These are phyloP conservation scores for Polia nebulosa DNA, from an alignment of 2,888 invertebrate genomes.

Conservation along the genomic window DNA sequence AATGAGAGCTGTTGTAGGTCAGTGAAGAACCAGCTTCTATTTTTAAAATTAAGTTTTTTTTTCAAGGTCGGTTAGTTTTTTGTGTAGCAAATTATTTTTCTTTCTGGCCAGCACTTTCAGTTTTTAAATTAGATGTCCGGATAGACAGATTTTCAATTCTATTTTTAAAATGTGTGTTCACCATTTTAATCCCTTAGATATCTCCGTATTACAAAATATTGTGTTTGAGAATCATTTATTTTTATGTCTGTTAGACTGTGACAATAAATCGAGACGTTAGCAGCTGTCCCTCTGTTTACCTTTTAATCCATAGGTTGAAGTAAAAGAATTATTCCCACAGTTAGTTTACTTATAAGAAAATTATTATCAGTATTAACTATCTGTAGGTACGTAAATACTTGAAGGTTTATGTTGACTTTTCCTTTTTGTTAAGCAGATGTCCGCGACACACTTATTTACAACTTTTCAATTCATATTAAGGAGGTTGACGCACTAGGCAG, in stretches of 20 bases:
- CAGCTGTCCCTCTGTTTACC: constrained; percentile 52
- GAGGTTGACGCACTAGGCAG: constrained; percentile 22
- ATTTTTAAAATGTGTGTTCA: constrained; percentile 1
- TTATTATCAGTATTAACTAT: constrained; percentile 37
- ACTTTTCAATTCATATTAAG: constrained; percentile 38
- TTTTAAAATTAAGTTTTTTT: constrained; percentile 9
- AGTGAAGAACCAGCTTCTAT: constrained; percentile 30
- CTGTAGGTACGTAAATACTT: constrained; percentile 10
- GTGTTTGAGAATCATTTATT: constrained; percentile 36
- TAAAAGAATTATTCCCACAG: constrained; percentile 36
- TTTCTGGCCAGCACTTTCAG: not conserved
- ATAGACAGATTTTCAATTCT: not conserved
- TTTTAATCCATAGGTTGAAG: constrained; percentile 36
- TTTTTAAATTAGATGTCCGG: not conserved
- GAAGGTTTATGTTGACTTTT: constrained; percentile 30
- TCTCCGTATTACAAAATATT: constrained; percentile 37
- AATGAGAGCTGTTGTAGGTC: constrained; percentile 51
- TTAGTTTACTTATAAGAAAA: constrained; percentile 41
- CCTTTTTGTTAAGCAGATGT: constrained; percentile 37
- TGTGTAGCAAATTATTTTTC: not conserved
- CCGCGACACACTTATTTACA: constrained; percentile 39
- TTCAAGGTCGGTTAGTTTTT: constrained; percentile 41
- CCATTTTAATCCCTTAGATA: constrained; percentile 47
- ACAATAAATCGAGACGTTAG: constrained; percentile 52
- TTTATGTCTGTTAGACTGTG: constrained; percentile 39